These are phyloP conservation scores for Cybosia mesomella DNA, from an alignment of 2,888 invertebrate genomes.

Conservation along the genomic window DNA sequence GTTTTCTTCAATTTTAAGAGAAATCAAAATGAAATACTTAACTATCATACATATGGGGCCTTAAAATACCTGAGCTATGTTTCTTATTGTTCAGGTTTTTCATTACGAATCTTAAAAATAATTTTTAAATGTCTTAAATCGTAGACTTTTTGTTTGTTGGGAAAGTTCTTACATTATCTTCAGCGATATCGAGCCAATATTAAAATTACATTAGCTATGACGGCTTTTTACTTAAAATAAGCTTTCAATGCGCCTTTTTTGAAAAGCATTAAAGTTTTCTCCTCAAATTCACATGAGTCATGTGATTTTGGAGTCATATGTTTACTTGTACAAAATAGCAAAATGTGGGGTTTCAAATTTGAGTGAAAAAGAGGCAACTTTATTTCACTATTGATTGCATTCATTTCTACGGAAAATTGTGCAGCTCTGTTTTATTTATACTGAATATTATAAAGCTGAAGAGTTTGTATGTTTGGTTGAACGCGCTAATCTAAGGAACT, in stretches of 20 bases:
- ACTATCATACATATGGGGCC: neutral
- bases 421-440: too few species aligned
- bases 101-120: neutral
- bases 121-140: neutral
- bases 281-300: neutral
- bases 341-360: neutral
- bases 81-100: neutral
- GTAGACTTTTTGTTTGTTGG: neutral
- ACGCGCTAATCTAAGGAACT: too few species aligned
- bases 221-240: conserved; percentile 8
- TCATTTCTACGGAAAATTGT: too few species aligned
- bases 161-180: conserved; percentile 2
- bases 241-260: neutral
- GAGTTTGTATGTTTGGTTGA: too few species aligned
- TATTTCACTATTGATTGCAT: neutral
- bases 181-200: neutral
- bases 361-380: neutral
- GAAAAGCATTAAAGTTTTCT: neutral
- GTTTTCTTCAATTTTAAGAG: too few species aligned
- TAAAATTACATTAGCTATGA: conserved; percentile 19
- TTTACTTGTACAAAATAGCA: neutral
- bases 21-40: neutral
- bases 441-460: too few species aligned
- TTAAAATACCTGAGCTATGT: neutral
- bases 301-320: neutral